Base-by-base conservation (phyloP, 2,113 vertebrate genomes). In the Odocoileus hemionus region DNA sequence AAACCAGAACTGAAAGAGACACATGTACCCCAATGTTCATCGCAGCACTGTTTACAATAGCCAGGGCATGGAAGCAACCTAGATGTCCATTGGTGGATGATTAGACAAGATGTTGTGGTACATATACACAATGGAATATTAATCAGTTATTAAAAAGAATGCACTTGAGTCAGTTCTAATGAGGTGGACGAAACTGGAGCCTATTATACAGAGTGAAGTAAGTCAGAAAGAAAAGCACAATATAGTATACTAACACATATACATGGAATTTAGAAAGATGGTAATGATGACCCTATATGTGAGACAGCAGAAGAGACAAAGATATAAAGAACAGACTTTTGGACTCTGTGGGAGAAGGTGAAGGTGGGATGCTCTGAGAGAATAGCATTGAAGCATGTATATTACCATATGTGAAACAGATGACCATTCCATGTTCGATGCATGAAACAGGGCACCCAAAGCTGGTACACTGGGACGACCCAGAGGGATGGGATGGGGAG, bases 31-130 rank as follows among this genome's bases (percentile, higher is more conserved):
- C 64, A 67, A 5, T 36, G 33, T 36, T 67, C 64, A 67, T 21
- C 17, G 2, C 17, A 70, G 64, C n/a, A 70, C n/a, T 70, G 64
- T 36, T 70, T 70, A 70, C 19, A 70, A 36, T 3, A 70, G 64
- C n/a, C 0, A n/a, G n/a, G 2, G 36, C 64, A 70, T 2, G 64
- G 33, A 70, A 21, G n/a, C 57, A 70, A 70, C 64, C 64, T 36
- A 70, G n/a, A 70, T 36, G n/a, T 23, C 64, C 64, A 36, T 0
- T 23, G n/a, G 19, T 1, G 17, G n/a, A 36, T 0, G 4, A 70
- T 12, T 36, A n/a, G 19, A 21, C 36, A 70, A 23, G n/a, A 70
- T 11, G 5, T 6, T 36, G 19, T 11, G n/a, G 64, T 70, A 36
- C 64, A 70, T 70, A 21, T 23, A 70, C n/a, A 70, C 19, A 70